Conservation (phyloP, 2,888 invertebrate species). For the Adelognathus sp. region DNA sequence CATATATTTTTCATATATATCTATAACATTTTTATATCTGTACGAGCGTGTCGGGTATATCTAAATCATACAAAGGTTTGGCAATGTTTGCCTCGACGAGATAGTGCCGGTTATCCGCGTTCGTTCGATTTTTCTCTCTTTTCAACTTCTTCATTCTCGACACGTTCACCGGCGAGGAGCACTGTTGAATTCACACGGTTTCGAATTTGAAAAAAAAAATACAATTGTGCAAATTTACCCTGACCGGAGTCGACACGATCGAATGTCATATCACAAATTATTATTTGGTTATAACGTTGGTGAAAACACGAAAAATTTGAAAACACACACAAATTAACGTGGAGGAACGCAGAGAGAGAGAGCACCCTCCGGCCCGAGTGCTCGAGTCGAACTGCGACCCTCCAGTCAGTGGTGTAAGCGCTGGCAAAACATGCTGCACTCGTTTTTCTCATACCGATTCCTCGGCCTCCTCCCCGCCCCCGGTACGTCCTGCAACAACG, state of each 20-base stretch:
- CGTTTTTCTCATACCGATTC: no score
- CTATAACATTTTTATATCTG: conserved; percentile 16
- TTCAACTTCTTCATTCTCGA: conserved; percentile 21
- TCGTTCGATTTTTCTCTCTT: conserved; percentile 41
- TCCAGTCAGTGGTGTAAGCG: no score
- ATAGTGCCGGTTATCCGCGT: conserved; percentile 44
- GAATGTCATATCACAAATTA: not conserved
- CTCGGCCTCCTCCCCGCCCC: no score
- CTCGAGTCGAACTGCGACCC: conserved; percentile 52
- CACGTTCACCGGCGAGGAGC: not conserved
- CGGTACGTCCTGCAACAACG: no score
- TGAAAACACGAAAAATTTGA: not conserved
- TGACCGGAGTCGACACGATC: not conserved
- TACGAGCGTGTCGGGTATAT: conserved; percentile 64
- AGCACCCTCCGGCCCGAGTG: conserved; percentile 43
- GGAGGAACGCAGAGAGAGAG: not conserved
- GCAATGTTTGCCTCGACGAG: conserved; percentile 66
- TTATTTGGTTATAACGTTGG: not conserved
- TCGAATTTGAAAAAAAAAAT: not conserved
- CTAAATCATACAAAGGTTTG: conserved; percentile 77
- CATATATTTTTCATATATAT: not conserved
- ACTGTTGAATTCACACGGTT: not conserved
- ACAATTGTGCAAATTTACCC: not conserved
- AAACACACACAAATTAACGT: not conserved
- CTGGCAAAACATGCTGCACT: no score